phyloP scores from a whole-genome alignment of 2,113 vertebrate species.

The Myodes glareolus region DNA sequence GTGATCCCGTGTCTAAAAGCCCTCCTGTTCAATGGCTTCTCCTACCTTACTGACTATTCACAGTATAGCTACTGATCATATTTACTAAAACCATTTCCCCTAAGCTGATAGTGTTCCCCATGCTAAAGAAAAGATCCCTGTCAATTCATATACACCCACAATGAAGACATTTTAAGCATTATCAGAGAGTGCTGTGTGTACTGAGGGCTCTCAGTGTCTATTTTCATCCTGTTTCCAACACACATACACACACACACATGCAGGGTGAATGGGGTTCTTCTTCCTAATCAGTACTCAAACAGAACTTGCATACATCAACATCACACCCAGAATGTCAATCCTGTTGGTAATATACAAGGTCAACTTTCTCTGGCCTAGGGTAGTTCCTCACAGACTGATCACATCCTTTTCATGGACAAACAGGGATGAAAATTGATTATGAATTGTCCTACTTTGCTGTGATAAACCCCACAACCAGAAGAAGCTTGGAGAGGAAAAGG shows the following conservation, averaged over 20 bases:
- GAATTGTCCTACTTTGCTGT: neutral
- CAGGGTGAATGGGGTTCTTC: neutral
- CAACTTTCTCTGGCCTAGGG: neutral
- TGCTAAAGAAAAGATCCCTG: neutral
- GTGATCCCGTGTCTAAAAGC: neutral
- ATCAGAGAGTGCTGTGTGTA: neutral
- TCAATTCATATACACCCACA: neutral
- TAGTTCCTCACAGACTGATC: neutral
- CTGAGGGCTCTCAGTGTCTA: neutral
- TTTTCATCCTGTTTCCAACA: neutral
- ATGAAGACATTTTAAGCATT: neutral
- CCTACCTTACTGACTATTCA: neutral
- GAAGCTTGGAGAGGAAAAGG: neutral
- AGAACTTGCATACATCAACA: neutral
- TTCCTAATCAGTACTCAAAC: neutral
- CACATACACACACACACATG: neutral
- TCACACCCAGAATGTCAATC: neutral
- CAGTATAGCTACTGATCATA: neutral
- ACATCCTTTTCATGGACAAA: neutral
- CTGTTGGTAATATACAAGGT: neutral
- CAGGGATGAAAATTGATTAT: neutral
- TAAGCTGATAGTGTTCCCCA: neutral
- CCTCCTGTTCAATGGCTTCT: rapidly evolving
- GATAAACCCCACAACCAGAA: neutral
- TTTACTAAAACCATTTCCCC: neutral